Conservation (phyloP, 2,888 invertebrate genomes). For the Lithophane leautieri region DNA sequence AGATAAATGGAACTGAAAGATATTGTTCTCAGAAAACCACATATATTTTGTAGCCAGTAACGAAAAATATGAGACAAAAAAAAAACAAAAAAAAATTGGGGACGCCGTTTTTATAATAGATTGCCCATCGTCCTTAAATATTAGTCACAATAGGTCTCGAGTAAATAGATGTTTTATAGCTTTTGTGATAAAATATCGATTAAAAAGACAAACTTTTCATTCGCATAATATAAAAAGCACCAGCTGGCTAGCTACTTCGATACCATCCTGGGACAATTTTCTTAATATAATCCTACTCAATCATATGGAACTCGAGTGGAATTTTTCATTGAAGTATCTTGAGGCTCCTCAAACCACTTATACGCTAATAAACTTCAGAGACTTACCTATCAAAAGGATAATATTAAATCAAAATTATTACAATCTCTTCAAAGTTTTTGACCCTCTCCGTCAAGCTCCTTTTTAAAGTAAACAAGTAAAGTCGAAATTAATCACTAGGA, state of each 20-base stretch:
- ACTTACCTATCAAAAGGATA: neutral
- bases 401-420: neutral
- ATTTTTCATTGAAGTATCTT: neutral
- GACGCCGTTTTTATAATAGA: too few species aligned
- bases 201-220: conserved; percentile 12
- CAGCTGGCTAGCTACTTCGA: conserved; percentile 32
- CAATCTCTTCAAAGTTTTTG: too few species aligned
- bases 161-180: neutral
- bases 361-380: neutral
- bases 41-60: too few species aligned
- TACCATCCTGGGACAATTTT: conserved; percentile 8
- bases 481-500: neutral
- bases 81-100: too few species aligned
- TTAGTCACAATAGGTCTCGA: neutral
- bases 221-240: neutral
- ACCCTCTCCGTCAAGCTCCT: neutral
- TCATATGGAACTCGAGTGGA: neutral
- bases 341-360: neutral
- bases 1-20: too few species aligned
- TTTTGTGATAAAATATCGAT: neutral
- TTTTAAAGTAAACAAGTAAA: too few species aligned
- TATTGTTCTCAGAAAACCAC: too few species aligned
- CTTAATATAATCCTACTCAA: conserved; percentile 24
- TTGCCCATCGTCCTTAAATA: too few species aligned
- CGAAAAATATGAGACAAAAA: too few species aligned